These are phyloP conservation scores for Orthosia cruda DNA, from an alignment of 2,888 invertebrate species.

Conservation along the genomic window DNA sequence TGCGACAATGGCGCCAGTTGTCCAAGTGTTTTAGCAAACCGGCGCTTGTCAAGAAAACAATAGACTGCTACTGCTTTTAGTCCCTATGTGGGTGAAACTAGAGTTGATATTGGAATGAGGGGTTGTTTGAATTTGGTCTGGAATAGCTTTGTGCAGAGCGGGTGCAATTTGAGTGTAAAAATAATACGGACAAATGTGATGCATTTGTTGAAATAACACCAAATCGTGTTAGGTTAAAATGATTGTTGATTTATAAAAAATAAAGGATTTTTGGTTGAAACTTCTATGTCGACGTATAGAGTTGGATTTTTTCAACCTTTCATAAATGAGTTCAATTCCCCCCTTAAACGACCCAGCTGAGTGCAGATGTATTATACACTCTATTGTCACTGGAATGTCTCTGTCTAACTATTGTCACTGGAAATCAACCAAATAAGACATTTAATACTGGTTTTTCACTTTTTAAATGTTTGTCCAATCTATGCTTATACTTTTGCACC, in stretches of 20 bases:
- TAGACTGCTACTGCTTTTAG: conserved; percentile 39
- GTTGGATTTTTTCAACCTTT: not conserved
- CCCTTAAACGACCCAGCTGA: no score
- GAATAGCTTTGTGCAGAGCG: conserved; percentile 71
- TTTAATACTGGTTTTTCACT: not conserved
- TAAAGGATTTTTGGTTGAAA: conserved; percentile 13
- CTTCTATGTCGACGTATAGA: not conserved
- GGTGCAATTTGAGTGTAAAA: conserved; percentile 85
- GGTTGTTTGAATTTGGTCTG: conserved; percentile 57
- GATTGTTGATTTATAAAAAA: conserved; percentile 52
- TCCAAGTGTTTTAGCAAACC: conserved; percentile 87
- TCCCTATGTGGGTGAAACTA: conserved; percentile 20
- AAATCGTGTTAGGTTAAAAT: conserved; percentile 76
- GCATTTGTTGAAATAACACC: conserved; percentile 86
- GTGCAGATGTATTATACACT: no score
- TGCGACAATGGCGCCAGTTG: conserved; percentile 86
- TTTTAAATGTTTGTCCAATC: not conserved
- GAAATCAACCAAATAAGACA: not conserved
- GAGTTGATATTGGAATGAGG: conserved; percentile 61
- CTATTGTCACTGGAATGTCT: no score
- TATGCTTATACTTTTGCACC: no score
- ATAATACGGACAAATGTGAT: conserved; percentile 86
- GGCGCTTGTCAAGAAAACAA: conserved; percentile 68
- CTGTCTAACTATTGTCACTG: not conserved
- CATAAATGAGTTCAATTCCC: no score